Evolutionary conservation across 1,140 invertebrate species (phyloP).

Genomic region (Tachypleus tridentatus): DNA sequence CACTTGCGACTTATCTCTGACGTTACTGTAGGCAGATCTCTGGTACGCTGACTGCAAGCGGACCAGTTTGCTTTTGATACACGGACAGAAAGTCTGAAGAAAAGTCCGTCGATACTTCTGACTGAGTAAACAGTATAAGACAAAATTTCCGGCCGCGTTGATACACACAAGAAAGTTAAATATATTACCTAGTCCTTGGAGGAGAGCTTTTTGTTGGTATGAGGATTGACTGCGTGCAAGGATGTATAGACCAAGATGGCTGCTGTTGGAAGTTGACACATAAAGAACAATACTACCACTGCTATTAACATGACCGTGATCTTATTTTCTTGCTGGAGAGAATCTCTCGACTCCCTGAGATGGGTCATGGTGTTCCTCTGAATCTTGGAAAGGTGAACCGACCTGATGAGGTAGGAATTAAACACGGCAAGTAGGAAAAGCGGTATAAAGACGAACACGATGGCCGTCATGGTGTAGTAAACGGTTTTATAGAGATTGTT

Average conservation of each 20-base stretch:
- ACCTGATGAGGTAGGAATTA: constrained; percentile 54
- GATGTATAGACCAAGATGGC: constrained; percentile 39
- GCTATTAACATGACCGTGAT: constrained; percentile 62
- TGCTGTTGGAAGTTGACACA: constrained; percentile 58
- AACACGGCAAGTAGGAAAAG: constrained; percentile 52
- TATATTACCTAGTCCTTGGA: constrained; percentile 50
- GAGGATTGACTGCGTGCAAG: constrained; percentile 32
- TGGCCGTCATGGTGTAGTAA: constrained; percentile 52
- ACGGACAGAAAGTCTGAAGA: constrained; percentile 46
- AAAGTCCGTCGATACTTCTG: constrained; percentile 62
- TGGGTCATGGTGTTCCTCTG: constrained; percentile 43
- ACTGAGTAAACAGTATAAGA: constrained; percentile 62
- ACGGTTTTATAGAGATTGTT: constrained; percentile 45
- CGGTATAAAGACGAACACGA: constrained; percentile 53
- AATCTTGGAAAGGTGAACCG: constrained; percentile 46
- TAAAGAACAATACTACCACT: constrained; percentile 56
- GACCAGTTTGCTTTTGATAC: constrained; percentile 20
- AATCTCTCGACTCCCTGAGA: constrained; percentile 21
- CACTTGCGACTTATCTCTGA: constrained; percentile 14
- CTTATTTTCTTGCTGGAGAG: constrained; percentile 48
- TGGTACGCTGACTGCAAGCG: constrained; percentile 17
- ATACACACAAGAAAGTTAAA: constrained; percentile 56
- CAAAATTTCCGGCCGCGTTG: constrained; percentile 58
- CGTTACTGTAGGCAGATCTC: constrained; percentile 12
- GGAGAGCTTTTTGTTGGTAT: constrained; percentile 32